Conservation (phyloP, 2,797 vertebrate species). For the Eidolon dupreanum region DNA sequence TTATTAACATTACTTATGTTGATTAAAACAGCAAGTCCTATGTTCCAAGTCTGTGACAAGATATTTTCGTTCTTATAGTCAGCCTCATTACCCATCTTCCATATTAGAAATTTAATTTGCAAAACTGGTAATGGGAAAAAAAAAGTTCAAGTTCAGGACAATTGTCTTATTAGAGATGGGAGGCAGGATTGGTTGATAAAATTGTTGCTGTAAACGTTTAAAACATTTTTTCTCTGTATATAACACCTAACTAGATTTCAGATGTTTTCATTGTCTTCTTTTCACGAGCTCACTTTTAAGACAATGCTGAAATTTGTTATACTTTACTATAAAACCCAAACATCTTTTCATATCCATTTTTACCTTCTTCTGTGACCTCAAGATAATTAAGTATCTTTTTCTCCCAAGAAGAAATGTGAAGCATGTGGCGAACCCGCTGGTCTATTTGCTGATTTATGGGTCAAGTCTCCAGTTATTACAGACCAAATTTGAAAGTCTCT, state of each 20-base stretch:
- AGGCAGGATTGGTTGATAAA: not conserved
- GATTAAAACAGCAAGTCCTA: not conserved
- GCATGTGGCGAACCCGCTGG: constrained; percentile 79
- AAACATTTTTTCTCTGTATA: not conserved
- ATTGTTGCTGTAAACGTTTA: constrained; percentile 11
- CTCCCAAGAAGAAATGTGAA: constrained; percentile 77
- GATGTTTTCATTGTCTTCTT: constrained; percentile 45
- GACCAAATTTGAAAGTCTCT: constrained; percentile 83
- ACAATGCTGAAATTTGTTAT: constrained; percentile 71
- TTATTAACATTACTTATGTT: not conserved
- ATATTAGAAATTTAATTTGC: constrained; percentile 50
- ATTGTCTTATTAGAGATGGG: not conserved
- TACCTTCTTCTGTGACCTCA: constrained; percentile 79
- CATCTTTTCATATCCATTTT: constrained; percentile 72
- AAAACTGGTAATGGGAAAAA: not conserved
- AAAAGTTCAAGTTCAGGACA: not conserved
- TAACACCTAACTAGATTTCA: constrained; percentile 37
- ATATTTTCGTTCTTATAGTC: not conserved
- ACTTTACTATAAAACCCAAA: constrained; percentile 63
- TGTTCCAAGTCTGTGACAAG: not conserved
- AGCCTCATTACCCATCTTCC: not conserved
- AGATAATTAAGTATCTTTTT: constrained; percentile 83
- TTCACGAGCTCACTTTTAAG: constrained; percentile 69
- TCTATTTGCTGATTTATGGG: constrained; percentile 85
- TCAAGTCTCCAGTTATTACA: constrained; percentile 84